Percentiles rank a stretch among this genome's conserved stretches.
phyloP scores from a whole-genome alignment of 2,113 vertebrate species.

The Pontoporia blainvillei region DNA sequence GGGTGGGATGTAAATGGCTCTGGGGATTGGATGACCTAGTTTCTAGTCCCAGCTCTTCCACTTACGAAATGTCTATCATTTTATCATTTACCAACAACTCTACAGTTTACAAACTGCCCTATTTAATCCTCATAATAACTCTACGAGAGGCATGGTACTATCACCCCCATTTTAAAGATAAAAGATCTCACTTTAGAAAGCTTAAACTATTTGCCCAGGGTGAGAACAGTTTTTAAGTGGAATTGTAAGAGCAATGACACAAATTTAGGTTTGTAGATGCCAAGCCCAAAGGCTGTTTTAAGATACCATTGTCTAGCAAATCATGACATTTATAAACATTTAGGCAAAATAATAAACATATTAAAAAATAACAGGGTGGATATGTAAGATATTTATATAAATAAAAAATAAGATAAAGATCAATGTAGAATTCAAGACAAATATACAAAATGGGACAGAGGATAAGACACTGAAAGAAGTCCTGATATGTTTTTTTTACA shows the following conservation, averaged over 20 bases:
- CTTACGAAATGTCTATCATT: neutral
- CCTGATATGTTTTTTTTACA: neutral
- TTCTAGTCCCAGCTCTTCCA: neutral
- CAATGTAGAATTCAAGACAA: neutral
- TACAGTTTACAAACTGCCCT: neutral
- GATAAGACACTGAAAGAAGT: neutral
- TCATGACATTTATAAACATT: neutral
- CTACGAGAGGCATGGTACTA: neutral
- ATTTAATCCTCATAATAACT: neutral
- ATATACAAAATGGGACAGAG: neutral
- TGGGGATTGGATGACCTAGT: neutral
- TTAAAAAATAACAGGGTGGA: neutral
- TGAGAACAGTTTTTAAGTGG: neutral
- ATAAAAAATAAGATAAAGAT: neutral
- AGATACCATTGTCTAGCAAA: neutral
- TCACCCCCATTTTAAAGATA: conserved; percentile 35
- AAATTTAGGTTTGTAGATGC: neutral
- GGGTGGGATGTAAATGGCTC: neutral
- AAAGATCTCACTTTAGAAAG: conserved; percentile 30
- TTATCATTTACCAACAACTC: neutral
- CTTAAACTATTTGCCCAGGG: neutral
- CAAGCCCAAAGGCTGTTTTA: neutral
- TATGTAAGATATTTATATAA: neutral
- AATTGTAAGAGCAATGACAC: neutral
- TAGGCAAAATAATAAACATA: neutral